These are phyloP conservation scores for Corvus cornix DNA, from an alignment of 2,113 vertebrate species.

Conservation along the genomic window DNA sequence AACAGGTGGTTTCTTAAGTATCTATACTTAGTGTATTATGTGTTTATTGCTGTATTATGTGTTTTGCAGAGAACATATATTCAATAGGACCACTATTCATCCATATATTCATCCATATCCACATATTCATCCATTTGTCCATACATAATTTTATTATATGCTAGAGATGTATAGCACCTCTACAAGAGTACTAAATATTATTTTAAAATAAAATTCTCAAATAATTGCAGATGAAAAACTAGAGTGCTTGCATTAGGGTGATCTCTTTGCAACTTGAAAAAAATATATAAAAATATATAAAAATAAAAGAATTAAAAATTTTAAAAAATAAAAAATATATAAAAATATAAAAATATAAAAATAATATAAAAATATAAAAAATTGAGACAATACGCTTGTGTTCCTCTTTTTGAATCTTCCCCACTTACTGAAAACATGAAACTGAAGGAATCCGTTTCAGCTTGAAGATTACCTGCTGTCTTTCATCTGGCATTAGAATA, in stretches of 20 bases:
- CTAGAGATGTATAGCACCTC: neutral
- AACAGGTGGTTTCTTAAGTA: neutral
- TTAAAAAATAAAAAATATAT: neutral
- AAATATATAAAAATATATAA: neutral
- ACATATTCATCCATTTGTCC: neutral
- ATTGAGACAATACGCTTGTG: neutral
- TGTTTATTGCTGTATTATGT: neutral
- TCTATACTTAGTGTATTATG: neutral
- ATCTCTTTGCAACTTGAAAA: neutral
- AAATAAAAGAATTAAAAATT: no score
- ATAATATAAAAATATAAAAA: neutral
- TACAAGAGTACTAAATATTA: neutral
- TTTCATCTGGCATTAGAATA: neutral
- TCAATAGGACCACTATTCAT: neutral
- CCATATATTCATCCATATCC: no score
- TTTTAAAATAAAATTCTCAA: neutral
- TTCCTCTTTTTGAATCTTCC: neutral
- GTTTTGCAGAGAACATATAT: neutral
- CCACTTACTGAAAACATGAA: neutral
- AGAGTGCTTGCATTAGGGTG: neutral
- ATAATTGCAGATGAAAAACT: neutral
- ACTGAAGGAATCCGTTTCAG: neutral
- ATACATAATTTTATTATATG: neutral
- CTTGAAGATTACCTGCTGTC: neutral
- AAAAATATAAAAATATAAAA: neutral